These are phyloP conservation scores for Athalia rosae DNA, from an alignment of 2,888 invertebrate species.

Conservation along the genomic window DNA sequence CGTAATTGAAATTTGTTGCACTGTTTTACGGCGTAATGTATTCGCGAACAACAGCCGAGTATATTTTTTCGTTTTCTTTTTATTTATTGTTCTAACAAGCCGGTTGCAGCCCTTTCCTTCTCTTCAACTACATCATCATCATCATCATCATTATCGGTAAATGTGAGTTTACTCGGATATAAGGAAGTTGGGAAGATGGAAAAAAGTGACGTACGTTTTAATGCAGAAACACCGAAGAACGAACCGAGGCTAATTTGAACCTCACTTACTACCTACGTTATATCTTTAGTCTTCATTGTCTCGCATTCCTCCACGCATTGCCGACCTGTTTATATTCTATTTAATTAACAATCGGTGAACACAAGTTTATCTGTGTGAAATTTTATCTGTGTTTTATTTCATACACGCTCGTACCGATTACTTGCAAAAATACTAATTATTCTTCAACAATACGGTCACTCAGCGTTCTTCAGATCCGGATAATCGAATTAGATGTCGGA, in stretches of 20 bases:
- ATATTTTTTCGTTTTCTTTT: too few relatives aligned
- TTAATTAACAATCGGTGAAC: slow-evolving; percentile 5
- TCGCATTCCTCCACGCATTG: slow-evolving; percentile 8
- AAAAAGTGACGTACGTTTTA: background rate
- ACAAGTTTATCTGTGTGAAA: background rate
- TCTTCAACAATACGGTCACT: too few relatives aligned
- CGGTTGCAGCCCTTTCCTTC: background rate
- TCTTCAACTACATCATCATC: background rate
- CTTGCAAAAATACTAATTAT: background rate
- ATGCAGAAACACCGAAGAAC: background rate
- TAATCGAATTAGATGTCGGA: too few relatives aligned
- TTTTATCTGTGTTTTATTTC: background rate
- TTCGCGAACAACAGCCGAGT: too few relatives aligned
- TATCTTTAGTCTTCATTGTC: slow-evolving; percentile 11
- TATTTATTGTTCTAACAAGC: too few relatives aligned
- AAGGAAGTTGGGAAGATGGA: background rate
- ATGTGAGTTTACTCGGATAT: background rate
- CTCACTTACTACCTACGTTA: background rate
- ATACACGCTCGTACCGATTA: too few relatives aligned
- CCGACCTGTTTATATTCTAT: slow-evolving; percentile 2
- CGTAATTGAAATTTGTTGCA: too few relatives aligned
- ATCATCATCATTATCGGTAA: too few relatives aligned
- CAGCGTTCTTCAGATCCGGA: too few relatives aligned
- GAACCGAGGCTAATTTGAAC: background rate
- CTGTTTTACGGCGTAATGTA: too few relatives aligned